phyloP scores from a whole-genome alignment of 2,113 vertebrate species.

The Poecile atricapillus region DNA sequence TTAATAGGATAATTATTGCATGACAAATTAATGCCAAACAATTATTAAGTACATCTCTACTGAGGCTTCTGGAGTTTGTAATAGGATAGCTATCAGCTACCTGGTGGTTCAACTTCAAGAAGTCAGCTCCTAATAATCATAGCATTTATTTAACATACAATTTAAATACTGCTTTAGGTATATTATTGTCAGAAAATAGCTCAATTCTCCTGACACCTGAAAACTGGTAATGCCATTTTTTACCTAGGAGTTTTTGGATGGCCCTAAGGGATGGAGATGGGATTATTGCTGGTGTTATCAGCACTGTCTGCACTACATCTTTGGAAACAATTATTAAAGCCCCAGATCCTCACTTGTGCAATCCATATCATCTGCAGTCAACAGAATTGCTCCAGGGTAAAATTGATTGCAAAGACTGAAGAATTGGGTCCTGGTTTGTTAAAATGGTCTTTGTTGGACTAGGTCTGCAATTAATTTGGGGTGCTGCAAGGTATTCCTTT shows the following conservation, averaged over 20 bases:
- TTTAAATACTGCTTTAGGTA: constrained; percentile 28
- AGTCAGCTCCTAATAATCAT: constrained; percentile 32
- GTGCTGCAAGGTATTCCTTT: not conserved
- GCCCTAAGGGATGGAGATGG: not conserved
- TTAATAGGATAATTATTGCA: constrained; percentile 75
- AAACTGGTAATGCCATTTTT: not conserved
- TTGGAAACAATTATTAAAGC: not conserved
- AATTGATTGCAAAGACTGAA: not conserved
- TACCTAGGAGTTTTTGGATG: not conserved
- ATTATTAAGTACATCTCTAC: constrained; percentile 58
- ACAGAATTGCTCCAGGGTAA: not conserved
- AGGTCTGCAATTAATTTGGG: constrained; percentile 4
- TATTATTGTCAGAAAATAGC: constrained; percentile 9
- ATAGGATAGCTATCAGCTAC: constrained; percentile 60
- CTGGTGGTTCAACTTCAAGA: constrained; percentile 41
- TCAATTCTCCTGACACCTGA: not conserved
- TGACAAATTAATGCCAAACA: constrained; percentile 72
- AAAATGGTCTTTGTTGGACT: not conserved
- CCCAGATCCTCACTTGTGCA: not conserved
- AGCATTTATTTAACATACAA: constrained; percentile 38
- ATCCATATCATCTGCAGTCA: not conserved
- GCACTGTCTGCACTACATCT: not conserved
- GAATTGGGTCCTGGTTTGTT: not conserved
- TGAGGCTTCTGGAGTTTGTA: constrained; percentile 53
- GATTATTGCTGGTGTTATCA: not conserved